phyloP scores from a whole-genome alignment of 2,797 vertebrate genomes.

The Poecilia wingei region DNA sequence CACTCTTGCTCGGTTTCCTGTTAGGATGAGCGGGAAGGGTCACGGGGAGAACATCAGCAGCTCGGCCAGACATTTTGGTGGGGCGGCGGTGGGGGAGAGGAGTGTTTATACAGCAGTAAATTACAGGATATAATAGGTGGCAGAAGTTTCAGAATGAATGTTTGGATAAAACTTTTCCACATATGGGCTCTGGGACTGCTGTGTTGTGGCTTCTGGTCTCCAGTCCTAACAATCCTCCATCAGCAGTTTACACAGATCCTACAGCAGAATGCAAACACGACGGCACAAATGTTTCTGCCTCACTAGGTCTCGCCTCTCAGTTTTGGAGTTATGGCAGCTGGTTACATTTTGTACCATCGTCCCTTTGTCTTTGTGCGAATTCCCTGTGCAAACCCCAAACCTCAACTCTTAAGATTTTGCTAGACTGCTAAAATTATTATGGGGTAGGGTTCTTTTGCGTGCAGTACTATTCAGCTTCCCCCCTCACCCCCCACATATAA shows the following conservation, averaged over 20 bases:
- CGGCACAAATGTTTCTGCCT: background rate
- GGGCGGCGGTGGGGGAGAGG: conserved; percentile 5
- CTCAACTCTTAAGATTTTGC: background rate
- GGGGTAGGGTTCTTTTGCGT: background rate
- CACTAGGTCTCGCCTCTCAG: background rate
- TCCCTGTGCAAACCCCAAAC: background rate
- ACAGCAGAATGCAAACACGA: conserved; percentile 35
- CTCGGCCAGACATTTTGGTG: conserved; percentile 26
- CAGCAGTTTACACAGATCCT: background rate
- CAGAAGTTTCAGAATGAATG: conserved; percentile 24
- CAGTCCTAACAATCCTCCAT: conserved; percentile 5
- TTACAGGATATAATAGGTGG: conserved; percentile 19
- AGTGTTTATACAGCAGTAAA: conserved; percentile 25
- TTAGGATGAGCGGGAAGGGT: conserved; percentile 52
- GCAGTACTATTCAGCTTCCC: background rate
- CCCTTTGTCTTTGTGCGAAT: background rate
- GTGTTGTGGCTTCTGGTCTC: conserved; percentile 23
- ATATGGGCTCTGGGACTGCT: conserved; percentile 11
- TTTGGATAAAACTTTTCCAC: conserved; percentile 33
- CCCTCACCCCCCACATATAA: background rate
- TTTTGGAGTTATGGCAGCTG: background rate
- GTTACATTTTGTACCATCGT: conserved; percentile 4
- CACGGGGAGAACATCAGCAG: conserved; percentile 40
- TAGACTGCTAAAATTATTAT: background rate
- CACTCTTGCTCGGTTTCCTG: conserved; percentile 63